Conservation (phyloP, 2,797 vertebrate genomes). For the Pogoniulus pusillus region DNA sequence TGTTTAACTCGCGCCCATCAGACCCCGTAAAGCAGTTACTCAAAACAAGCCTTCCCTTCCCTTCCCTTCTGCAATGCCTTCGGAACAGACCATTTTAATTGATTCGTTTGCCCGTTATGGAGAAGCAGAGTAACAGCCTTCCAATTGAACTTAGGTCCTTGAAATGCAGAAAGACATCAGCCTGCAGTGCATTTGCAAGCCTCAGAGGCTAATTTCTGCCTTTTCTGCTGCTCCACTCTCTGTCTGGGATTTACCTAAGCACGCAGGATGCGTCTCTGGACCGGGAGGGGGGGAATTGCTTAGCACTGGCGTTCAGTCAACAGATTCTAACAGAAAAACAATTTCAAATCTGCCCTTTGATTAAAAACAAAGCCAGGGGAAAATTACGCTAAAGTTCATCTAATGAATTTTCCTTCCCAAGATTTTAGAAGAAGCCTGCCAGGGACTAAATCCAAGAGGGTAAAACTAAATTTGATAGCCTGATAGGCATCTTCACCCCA, state of each 20-base stretch:
- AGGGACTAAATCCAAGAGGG: slow-evolving; percentile 13
- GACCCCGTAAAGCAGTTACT: background rate
- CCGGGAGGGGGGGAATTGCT: slow-evolving; percentile 2
- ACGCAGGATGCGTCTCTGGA: background rate
- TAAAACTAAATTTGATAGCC: background rate
- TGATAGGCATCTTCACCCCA: background rate
- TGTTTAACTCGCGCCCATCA: background rate
- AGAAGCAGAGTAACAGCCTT: slow-evolving; percentile 4
- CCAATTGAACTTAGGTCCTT: slow-evolving; percentile 28
- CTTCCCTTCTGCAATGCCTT: background rate
- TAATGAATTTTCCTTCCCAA: slow-evolving; percentile 46
- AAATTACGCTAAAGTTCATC: slow-evolving; percentile 49
- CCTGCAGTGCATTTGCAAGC: slow-evolving; percentile 22
- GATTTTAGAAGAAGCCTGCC: slow-evolving; percentile 1
- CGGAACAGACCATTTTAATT: slow-evolving; percentile 12
- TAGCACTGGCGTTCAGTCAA: slow-evolving; percentile 35
- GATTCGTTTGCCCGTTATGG: slow-evolving; percentile 30
- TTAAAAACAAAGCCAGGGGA: slow-evolving; percentile 63
- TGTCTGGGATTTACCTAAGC: slow-evolving; percentile 60
- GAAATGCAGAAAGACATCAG: slow-evolving; percentile 11
- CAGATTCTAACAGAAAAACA: slow-evolving; percentile 61
- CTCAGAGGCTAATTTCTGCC: slow-evolving; percentile 59
- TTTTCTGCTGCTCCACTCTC: slow-evolving; percentile 48
- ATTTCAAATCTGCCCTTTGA: slow-evolving; percentile 61
- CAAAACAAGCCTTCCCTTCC: background rate